These are phyloP conservation scores for Parnassius apollo DNA, from an alignment of 2,888 invertebrate species.

Conservation along the genomic window DNA sequence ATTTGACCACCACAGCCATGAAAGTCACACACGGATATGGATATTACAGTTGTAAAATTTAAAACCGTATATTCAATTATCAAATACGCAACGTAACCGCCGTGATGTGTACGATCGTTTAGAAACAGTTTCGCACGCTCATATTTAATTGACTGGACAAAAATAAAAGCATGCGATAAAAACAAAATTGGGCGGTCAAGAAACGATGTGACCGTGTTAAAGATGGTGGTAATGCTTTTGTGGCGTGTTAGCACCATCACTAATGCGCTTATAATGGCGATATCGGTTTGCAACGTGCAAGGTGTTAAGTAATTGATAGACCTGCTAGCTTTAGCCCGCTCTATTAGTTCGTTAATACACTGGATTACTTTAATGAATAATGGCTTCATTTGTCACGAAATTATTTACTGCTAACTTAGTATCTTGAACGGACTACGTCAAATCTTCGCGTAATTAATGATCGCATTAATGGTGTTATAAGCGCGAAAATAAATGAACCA, in stretches of 20 bases:
- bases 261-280: constrained; percentile 76
- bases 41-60: constrained; percentile 39
- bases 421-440: constrained; percentile 16
- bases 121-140: constrained; percentile 60
- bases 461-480: constrained; percentile 22
- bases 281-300: constrained; percentile 62
- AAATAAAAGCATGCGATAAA: constrained; percentile 56
- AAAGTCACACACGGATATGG: constrained; percentile 34
- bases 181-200: constrained; percentile 68
- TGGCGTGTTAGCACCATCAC: constrained; percentile 71
- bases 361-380: constrained; percentile 35
- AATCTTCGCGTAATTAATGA: constrained; percentile 21
- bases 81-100: constrained; percentile 25
- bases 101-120: constrained; percentile 33
- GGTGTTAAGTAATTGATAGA: constrained; percentile 76
- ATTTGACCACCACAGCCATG: constrained; percentile 7
- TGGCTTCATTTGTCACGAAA: constrained; percentile 34
- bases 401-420: constrained; percentile 25
- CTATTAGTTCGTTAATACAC: constrained; percentile 60
- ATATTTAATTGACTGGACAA: constrained; percentile 52
- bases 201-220: constrained; percentile 78
- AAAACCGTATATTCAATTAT: constrained; percentile 49
- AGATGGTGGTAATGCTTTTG: constrained; percentile 66
- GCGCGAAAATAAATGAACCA: constrained; percentile 16
- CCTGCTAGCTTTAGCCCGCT: constrained; percentile 58